These are phyloP conservation scores for crab-eating macaque (Macaca fascicularis) DNA, from an alignment of 2,113 vertebrate species.

Conservation along the genomic window T2T-MFA8v1.1 NC_088387.1:53281501-53282000, in stretches of 20 bases:
- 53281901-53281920: background rate
- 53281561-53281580: too few relatives aligned
- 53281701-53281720: background rate
- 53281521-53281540: too few relatives aligned
- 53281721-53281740: background rate
- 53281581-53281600: too few relatives aligned
- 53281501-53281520: too few relatives aligned
- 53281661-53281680: too few relatives aligned
- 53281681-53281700: too few relatives aligned
- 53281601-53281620: too few relatives aligned
- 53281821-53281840: background rate
- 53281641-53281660: too few relatives aligned
- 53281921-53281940: constrained; percentile 19
- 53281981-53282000: background rate
- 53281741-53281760: background rate
- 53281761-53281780: background rate
- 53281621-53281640: too few relatives aligned
- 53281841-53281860: constrained; percentile 13
- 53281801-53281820: background rate
- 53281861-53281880: background rate
- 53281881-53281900: background rate
- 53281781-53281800: background rate
- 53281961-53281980: constrained; percentile 17
- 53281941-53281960: constrained; percentile 1
- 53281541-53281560: too few relatives aligned